A percentile compares a stretch with the other conserved stretches of the same genome.
Conservation (phyloP, 2,888 invertebrate species). For the Sthenelais limicola region DNA sequence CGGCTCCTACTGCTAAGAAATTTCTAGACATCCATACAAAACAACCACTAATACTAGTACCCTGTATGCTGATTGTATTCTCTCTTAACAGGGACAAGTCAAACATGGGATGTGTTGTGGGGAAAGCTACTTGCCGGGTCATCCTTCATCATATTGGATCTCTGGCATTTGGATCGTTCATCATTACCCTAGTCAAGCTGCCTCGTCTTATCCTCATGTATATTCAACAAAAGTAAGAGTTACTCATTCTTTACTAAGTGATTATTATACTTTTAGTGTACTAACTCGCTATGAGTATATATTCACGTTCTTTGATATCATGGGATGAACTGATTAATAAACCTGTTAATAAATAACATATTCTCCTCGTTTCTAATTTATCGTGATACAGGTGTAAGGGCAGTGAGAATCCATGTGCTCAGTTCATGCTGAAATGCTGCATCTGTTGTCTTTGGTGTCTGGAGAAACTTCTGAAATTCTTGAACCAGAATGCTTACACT, state of each 20-base stretch:
- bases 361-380: neutral
- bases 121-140: constrained; percentile 62
- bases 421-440: constrained; percentile 75
- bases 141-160: constrained; percentile 72
- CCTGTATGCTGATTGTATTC: too few species aligned
- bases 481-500: constrained; percentile 96
- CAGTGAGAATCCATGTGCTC: constrained; percentile 65
- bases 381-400: constrained; percentile 61
- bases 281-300: neutral
- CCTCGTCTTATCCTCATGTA: constrained; percentile 73
- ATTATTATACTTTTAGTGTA: too few species aligned
- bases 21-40: too few species aligned
- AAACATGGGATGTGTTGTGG: constrained; percentile 59
- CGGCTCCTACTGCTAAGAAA: too few species aligned
- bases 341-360: neutral
- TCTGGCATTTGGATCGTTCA: constrained; percentile 72
- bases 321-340: neutral
- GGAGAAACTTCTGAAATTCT: constrained; percentile 91
- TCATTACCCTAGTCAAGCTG: constrained; percentile 72
- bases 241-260: neutral
- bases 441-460: constrained; percentile 92
- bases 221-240: constrained; percentile 72
- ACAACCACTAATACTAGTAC: too few species aligned
- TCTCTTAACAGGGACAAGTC: constrained; percentile 62
- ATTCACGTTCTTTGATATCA: neutral